Evolutionary conservation across 2,113 vertebrate genomes (phyloP).

Genomic region (Ondatra zibethicus): DNA sequence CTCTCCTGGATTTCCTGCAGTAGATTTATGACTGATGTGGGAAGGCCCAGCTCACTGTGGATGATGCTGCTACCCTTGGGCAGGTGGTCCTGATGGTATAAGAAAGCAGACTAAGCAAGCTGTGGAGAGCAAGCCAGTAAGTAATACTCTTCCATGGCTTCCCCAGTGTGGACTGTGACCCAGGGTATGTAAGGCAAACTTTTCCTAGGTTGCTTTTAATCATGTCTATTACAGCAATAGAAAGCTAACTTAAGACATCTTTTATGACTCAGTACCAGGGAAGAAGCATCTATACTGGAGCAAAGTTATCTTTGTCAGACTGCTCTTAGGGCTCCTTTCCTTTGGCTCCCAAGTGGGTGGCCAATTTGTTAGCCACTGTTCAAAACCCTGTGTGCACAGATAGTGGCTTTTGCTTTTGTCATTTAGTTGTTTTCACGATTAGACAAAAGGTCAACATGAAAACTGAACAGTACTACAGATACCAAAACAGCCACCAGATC

Average conservation of each 20-base stretch:
- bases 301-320: slow-evolving; percentile 7
- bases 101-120: neutral
- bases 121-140: neutral
- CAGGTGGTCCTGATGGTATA: neutral
- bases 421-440: neutral
- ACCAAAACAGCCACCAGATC: neutral
- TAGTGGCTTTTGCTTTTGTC: neutral
- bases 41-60: neutral
- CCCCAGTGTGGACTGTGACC: neutral
- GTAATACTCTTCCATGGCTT: neutral
- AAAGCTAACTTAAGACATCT: neutral
- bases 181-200: neutral
- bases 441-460: neutral
- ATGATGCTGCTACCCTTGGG: neutral
- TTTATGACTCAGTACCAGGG: neutral
- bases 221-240: neutral
- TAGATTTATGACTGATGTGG: neutral
- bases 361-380: neutral
- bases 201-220: neutral
- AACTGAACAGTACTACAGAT: neutral
- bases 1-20: neutral
- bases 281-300: neutral
- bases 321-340: neutral
- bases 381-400: neutral
- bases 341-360: neutral